Conservation (phyloP, 2,113 vertebrate genomes). For the Phoenicopterus ruber region DNA sequence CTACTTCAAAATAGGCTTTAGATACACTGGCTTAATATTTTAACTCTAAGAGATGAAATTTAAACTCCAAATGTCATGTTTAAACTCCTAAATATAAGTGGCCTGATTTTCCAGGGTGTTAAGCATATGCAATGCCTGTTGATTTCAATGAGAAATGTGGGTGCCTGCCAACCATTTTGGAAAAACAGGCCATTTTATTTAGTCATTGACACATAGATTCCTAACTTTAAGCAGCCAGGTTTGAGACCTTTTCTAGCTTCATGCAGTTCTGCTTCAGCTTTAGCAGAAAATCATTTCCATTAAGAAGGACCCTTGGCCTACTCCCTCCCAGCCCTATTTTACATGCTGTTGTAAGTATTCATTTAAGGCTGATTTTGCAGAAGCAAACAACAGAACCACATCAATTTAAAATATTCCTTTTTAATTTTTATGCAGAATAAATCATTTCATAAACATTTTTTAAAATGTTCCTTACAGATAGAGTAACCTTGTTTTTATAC, state of each 20-base stretch:
- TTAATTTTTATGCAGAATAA: not conserved
- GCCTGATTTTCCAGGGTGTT: slow-evolving; percentile 5
- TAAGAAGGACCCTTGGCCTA: not conserved
- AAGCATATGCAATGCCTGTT: not conserved
- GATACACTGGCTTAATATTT: not conserved
- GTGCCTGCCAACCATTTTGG: not conserved
- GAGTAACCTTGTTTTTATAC: not conserved
- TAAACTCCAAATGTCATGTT: slow-evolving; percentile 10
- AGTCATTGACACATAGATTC: not conserved
- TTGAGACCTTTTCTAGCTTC: not conserved
- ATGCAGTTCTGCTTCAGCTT: not conserved
- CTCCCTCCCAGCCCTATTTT: not conserved
- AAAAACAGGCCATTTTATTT: slow-evolving; percentile 17
- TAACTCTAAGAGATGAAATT: not conserved
- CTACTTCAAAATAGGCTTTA: not conserved
- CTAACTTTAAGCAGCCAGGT: not conserved
- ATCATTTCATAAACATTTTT: not conserved
- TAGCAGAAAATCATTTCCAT: not conserved
- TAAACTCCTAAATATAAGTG: slow-evolving; percentile 29
- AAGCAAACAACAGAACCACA: not conserved
- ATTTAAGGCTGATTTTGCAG: not conserved
- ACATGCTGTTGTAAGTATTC: not conserved
- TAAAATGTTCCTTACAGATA: not conserved
- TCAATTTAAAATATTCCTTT: not conserved
- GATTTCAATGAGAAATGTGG: not conserved